These are phyloP conservation scores for Tenebrosternarchus preto DNA, from an alignment of 2,113 vertebrate species.

Conservation along the genomic window DNA sequence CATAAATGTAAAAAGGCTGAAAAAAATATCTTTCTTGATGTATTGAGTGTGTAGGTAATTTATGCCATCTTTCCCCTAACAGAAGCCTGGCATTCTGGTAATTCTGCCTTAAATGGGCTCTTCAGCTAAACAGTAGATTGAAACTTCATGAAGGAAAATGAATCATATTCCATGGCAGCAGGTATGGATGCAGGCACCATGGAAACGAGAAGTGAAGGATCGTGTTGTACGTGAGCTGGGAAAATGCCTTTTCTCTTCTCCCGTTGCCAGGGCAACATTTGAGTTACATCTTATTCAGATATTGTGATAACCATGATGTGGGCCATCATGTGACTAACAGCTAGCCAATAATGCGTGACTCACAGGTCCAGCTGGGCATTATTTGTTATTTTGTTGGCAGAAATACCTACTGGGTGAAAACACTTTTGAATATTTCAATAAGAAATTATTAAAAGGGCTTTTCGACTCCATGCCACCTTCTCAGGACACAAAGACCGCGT, in stretches of 20 bases:
- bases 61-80: background rate
- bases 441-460: no score
- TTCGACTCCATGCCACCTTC: no score
- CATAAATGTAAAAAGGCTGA: no score
- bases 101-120: background rate
- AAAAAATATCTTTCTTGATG: no score
- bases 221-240: background rate
- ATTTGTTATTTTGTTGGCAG: background rate
- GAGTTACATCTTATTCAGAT: slow-evolving; percentile 11
- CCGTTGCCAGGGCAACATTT: slow-evolving; percentile 12
- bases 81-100: background rate
- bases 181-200: slow-evolving; percentile 3
- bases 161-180: background rate
- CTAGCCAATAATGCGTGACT: background rate
- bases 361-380: background rate
- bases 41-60: background rate
- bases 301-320: slow-evolving; percentile 1
- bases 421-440: no score
- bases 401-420: background rate
- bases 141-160: background rate
- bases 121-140: background rate
- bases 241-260: background rate
- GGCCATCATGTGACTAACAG: background rate
- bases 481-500: no score
- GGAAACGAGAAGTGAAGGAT: slow-evolving; percentile 6